Evolutionary conservation across 2,888 invertebrate genomes (phyloP), one percentile per base, ranked within the genome.

Genomic region (Parthenolecanium corni): DNA sequence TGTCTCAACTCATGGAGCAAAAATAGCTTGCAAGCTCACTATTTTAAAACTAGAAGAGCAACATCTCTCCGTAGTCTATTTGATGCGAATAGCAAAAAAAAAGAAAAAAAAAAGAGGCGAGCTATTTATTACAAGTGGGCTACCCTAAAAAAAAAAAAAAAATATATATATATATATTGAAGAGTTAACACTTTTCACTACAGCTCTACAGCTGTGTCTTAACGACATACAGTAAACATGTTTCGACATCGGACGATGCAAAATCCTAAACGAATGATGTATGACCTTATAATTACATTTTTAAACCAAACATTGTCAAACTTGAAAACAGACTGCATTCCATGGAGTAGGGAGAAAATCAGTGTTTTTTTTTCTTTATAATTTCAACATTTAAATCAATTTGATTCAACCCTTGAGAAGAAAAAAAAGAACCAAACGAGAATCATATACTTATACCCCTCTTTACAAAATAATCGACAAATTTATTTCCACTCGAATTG

Each of bases 281-380:
- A 57, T 57, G 47, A 46, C 57, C 57, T 57, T 57, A 57, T 57
- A 57, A 57, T 57, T 57, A 57, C 57, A 57, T 44, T 57, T 57
- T 57, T 57, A 57, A 57, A 57, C 44, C 57, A 25, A 46, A 57
- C 57, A 44, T 42, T 3, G n/a, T n/a, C n/a, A n/a, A n/a, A n/a
- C n/a, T n/a, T n/a, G n/a, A n/a, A n/a, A n/a, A n/a, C n/a, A n/a
- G n/a, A n/a, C n/a, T n/a, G n/a, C n/a, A n/a, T n/a, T n/a, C n/a
- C 3, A 18, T 21, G 20, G 42, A 18, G 57, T 44, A 44, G 57
- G 1, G 21, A 4, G 6, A 9, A 31, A 31, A 31, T 31, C 31
- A 31, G 9, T 31, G n/a, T n/a, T n/a, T n/a, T 31, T 31, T 31
- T 4, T 31, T 9, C 31, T 31, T 31, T 31, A 6, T 9, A 31